These are phyloP conservation scores for Cygnus buccinator DNA, from an alignment of 2,113 vertebrate genomes.

Conservation along the genomic window DNA sequence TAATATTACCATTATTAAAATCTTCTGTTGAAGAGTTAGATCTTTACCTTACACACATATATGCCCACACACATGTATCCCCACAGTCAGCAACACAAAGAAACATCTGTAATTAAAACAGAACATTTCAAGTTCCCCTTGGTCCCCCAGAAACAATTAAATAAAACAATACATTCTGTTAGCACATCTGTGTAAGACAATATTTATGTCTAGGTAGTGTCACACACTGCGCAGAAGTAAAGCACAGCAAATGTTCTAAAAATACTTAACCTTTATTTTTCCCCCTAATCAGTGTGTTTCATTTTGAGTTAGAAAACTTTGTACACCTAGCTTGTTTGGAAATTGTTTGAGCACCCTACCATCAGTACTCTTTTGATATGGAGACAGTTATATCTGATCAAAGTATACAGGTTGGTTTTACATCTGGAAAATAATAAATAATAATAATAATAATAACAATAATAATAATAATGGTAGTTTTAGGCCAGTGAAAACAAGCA, in stretches of 20 bases:
- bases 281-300: background rate
- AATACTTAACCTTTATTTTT: background rate
- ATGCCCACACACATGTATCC: rapidly evolving
- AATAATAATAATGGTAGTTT: background rate
- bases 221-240: background rate
- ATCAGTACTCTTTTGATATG: background rate
- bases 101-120: background rate
- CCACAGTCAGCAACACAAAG: background rate
- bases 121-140: background rate
- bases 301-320: background rate
- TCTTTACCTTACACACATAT: background rate
- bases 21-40: background rate
- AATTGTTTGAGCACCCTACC: background rate
- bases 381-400: background rate
- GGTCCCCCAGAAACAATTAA: background rate
- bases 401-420: background rate
- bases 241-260: background rate
- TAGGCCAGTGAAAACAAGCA: background rate
- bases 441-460: background rate
- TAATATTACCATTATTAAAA: background rate
- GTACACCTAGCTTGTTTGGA: background rate
- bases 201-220: background rate
- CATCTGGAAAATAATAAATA: background rate
- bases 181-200: background rate
- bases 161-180: background rate